These are phyloP conservation scores for Phengaris arion DNA, from an alignment of 2,888 invertebrate genomes.

Conservation along the genomic window DNA sequence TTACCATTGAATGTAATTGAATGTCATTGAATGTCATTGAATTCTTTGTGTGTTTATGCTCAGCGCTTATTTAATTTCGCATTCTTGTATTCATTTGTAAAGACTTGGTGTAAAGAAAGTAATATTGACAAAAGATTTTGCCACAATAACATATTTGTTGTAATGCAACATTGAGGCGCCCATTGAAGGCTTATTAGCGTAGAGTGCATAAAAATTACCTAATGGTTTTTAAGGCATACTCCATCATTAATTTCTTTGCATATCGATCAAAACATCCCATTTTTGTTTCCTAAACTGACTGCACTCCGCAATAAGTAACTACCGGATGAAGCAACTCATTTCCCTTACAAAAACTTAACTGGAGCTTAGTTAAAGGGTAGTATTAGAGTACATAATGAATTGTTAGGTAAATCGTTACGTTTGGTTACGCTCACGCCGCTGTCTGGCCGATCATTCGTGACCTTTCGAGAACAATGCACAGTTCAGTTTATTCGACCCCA, in stretches of 20 bases:
- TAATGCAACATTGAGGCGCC: neutral
- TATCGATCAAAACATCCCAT: neutral
- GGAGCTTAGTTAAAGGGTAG: neutral
- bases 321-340: neutral
- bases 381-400: constrained; percentile 12
- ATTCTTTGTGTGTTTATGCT: neutral
- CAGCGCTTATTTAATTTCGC: neutral
- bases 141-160: neutral
- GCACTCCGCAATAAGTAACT: neutral
- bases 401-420: constrained; percentile 34
- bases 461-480: constrained; percentile 49
- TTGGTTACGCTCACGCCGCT: constrained; percentile 39
- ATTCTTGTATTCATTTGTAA: neutral
- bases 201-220: neutral
- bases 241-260: neutral
- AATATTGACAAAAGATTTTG: neutral
- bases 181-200: neutral
- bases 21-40: constrained; percentile 7
- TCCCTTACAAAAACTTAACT: neutral
- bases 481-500: constrained; percentile 54
- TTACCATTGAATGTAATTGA: constrained; percentile 11
- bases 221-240: neutral
- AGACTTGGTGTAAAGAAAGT: neutral
- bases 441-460: constrained; percentile 46
- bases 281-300: neutral